phyloP scores from a whole-genome alignment of 1,140 invertebrate species.

The Neocloeon triangulifer region DNA sequence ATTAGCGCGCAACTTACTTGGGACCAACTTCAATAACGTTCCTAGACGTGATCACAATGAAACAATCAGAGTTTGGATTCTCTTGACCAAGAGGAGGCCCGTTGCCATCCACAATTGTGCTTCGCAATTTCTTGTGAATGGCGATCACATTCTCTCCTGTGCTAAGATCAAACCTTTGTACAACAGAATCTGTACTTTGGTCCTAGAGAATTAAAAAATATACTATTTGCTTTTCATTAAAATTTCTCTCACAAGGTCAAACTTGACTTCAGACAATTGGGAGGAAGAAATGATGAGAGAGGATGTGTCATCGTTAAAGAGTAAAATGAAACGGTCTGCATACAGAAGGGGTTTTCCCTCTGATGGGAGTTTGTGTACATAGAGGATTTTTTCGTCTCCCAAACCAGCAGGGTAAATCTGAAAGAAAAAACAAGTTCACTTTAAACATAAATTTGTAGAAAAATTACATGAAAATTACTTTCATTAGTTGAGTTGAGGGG shows the following conservation, averaged over 20 bases:
- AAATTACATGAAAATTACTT: slow-evolving; percentile 15
- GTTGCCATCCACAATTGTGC: no score
- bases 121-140: no score
- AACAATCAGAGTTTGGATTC: no score
- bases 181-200: no score
- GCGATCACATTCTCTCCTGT: no score
- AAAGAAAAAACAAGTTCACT: slow-evolving; percentile 10
- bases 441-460: slow-evolving; percentile 1
- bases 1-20: no score
- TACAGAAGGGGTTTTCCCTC: slow-evolving; percentile 27
- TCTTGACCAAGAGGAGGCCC: no score
- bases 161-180: no score
- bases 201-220: slow-evolving; percentile 7
- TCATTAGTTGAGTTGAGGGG: slow-evolving; percentile 21
- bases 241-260: no score
- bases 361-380: slow-evolving; percentile 40
- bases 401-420: slow-evolving; percentile 37
- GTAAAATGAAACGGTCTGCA: slow-evolving; percentile 35
- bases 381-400: slow-evolving; percentile 33
- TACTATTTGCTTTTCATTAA: slow-evolving; percentile 5
- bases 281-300: slow-evolving; percentile 31
- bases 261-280: slow-evolving; percentile 29
- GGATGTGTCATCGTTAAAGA: slow-evolving; percentile 22
- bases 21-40: no score
- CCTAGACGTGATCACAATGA: no score